Percentiles rank a stretch among this genome's conserved stretches.
phyloP scores from a whole-genome alignment of 2,113 vertebrate species.

The Upupa epops region DNA sequence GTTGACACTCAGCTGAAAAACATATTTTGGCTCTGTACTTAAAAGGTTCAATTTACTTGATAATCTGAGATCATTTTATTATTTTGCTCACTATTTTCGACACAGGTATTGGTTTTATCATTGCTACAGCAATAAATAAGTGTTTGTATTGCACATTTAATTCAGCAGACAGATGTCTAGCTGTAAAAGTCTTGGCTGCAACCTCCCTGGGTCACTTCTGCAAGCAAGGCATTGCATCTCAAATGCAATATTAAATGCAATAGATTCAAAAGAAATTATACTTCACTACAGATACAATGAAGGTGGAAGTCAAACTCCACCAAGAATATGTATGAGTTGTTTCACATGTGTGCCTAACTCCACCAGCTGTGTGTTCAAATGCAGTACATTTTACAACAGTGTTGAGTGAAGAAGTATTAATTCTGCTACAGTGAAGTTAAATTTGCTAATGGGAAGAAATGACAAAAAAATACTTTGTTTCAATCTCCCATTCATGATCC shows the following conservation, averaged over 20 bases:
- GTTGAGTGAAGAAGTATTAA: not conserved
- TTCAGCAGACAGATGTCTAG: not conserved
- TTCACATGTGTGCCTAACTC: not conserved
- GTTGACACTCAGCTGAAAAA: not conserved
- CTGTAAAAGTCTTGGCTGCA: not conserved
- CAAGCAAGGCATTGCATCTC: not conserved
- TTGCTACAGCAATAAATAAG: not conserved
- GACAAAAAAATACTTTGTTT: conserved; percentile 31
- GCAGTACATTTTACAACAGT: not conserved
- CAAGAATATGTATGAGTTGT: not conserved
- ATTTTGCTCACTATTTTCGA: not conserved
- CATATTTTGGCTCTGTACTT: not conserved
- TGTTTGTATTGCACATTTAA: not conserved
- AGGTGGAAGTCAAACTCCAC: not conserved
- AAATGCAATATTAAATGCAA: conserved; percentile 34
- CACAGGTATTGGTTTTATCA: not conserved
- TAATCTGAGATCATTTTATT: not conserved
- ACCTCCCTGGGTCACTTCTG: conserved; percentile 11
- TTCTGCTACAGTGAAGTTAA: not conserved
- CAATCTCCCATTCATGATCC: conserved; percentile 52
- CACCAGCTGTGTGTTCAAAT: not conserved
- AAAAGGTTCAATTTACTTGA: not conserved
- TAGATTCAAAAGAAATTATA: conserved; percentile 33
- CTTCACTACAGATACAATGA: not conserved
- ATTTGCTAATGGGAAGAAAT: conserved; percentile 31